Conservation (phyloP, 2,797 vertebrate species). For the Steatocranus sp. region DNA sequence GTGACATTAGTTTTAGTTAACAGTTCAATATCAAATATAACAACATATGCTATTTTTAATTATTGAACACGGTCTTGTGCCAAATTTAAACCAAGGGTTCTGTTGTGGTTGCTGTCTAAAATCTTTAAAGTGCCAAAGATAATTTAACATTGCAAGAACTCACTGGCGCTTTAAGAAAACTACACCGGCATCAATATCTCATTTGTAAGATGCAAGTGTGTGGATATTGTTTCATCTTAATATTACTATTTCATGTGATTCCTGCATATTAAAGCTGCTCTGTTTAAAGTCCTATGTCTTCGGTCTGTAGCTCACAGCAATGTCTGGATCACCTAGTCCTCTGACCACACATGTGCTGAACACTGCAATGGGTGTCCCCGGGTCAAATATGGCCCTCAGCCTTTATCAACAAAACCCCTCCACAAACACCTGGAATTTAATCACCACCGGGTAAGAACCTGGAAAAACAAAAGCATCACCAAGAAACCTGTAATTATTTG, state of each 20-base stretch:
- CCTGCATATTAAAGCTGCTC: neutral
- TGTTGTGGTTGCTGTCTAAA: neutral
- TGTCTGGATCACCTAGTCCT: conserved; percentile 64
- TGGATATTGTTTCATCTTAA: neutral
- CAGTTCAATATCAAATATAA: neutral
- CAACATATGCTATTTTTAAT: neutral
- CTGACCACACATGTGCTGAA: conserved; percentile 79
- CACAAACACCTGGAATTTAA: conserved; percentile 59
- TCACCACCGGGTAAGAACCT: conserved; percentile 65
- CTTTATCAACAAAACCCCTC: conserved; percentile 59
- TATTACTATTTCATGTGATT: neutral
- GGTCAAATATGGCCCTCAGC: conserved; percentile 62
- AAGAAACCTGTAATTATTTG: neutral
- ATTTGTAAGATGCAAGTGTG: neutral
- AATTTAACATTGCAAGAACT: neutral
- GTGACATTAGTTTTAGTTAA: neutral
- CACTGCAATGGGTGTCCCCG: conserved; percentile 69
- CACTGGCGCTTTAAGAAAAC: neutral
- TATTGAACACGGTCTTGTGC: neutral
- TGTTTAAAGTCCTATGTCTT: neutral
- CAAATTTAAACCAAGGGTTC: neutral
- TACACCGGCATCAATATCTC: neutral
- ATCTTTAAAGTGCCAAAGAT: neutral
- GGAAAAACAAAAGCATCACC: neutral
- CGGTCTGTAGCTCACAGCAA: conserved; percentile 48